Conservation (phyloP, 2,797 vertebrate genomes). For the Eupleurogrammus muticus region DNA sequence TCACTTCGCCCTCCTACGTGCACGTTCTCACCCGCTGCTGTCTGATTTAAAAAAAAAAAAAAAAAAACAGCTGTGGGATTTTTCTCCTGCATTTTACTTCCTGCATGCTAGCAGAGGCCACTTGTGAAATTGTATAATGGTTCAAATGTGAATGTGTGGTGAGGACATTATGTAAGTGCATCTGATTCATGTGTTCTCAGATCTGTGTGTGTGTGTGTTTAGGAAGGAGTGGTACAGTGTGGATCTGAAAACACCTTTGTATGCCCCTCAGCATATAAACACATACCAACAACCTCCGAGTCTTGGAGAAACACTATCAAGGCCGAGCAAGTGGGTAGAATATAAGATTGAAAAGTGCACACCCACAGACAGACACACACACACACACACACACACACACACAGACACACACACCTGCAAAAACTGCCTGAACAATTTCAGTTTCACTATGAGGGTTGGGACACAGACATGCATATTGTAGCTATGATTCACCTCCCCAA, state of each 20-base stretch:
- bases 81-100: slow-evolving; percentile 32
- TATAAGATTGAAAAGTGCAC: slow-evolving; percentile 60
- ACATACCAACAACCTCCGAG: slow-evolving; percentile 63
- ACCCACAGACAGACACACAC: slow-evolving; percentile 61
- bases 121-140: slow-evolving; percentile 69
- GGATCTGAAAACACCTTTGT: slow-evolving; percentile 64
- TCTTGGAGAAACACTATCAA: slow-evolving; percentile 63
- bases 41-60: too few species aligned
- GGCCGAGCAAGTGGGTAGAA: slow-evolving; percentile 67
- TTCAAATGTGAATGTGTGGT: slow-evolving; percentile 69
- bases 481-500: slow-evolving; percentile 56
- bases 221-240: slow-evolving; percentile 53
- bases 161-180: slow-evolving; percentile 71
- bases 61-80: slow-evolving; percentile 35
- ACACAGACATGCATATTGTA: slow-evolving; percentile 42
- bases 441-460: slow-evolving; percentile 59
- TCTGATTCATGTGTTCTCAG: slow-evolving; percentile 76
- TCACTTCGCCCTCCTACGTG: slow-evolving; percentile 27
- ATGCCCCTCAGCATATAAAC: slow-evolving; percentile 60
- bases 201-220: slow-evolving; percentile 60
- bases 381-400: slow-evolving; percentile 53
- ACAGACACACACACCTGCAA: slow-evolving; percentile 60
- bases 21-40: slow-evolving; percentile 6
- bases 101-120: slow-evolving; percentile 61
- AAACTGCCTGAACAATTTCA: slow-evolving; percentile 52